Base-by-base conservation (phyloP, 2,113 vertebrate genomes). In the Oreochromis tanganicae region DNA sequence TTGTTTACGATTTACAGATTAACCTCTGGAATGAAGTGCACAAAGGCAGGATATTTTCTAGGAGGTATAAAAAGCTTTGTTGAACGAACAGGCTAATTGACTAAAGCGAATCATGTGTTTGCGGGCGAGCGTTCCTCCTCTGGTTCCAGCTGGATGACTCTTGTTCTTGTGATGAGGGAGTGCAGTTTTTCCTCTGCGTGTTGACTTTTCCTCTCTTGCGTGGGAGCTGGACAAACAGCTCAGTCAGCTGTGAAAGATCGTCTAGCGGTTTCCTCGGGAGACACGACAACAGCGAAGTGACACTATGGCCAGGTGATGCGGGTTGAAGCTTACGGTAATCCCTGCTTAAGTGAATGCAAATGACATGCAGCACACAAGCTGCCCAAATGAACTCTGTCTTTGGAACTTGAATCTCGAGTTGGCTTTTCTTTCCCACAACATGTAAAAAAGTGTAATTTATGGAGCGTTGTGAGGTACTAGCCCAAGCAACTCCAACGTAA, bases 21-120 rank as follows among this genome's bases (percentile, higher is more conserved):
- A 82, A 36, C 83, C 87, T 92, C 21, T 84, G 88, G 88, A 93
- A 94, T 91, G 56, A 92, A 57, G 5, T 24, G 43, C 68, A 80
- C 88, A 90, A 92, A 88, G 85, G 81, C 75, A 59, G 63, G 73
- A 87, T 63, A 81, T 91, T 84, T 81, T 84, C 43, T 55, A 78
- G 66, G 68, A 81, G 88, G 84, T 86, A 89, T 89, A 86, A 92
- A 90, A 84, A 85, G 83, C 79, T 85, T 82, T 82, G 75, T 78
- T 43, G 81, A 91, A 82, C 19, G 32, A 85, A 89, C 66, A 83
- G 71, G 71, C 85, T 92, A 93, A 95, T 93, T 91, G 85, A 94
- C 87, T 92, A 82, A 94, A 93, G 87, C 82, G 86, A 91, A 91
- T 95, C 92, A 94, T 86, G 89, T 87, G 91, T 92, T 93, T 88